Evolutionary conservation across 2,797 vertebrate species (phyloP).

Genomic region (Phyllotis vaccarum): DNA sequence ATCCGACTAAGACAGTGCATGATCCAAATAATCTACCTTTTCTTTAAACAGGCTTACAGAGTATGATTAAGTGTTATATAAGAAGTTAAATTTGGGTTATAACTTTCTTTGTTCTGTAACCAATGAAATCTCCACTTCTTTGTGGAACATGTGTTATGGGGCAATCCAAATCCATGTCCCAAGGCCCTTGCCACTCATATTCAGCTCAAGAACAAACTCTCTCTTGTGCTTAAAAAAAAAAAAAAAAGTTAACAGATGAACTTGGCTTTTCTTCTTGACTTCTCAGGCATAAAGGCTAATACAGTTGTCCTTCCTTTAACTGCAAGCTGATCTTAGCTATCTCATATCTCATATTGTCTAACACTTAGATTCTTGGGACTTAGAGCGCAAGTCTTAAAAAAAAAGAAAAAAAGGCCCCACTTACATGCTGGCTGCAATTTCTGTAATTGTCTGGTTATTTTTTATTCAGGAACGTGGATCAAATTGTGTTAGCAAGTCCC

Average conservation of each 20-base stretch:
- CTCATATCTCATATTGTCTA: constrained; percentile 23
- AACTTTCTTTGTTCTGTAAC: background rate
- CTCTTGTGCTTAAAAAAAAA: background rate
- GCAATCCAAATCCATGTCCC: background rate
- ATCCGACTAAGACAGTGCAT: background rate
- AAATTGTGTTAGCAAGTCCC: constrained; percentile 53
- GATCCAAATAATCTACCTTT: background rate
- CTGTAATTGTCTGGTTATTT: constrained; percentile 59
- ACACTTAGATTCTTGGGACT: constrained; percentile 41
- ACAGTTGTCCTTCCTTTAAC: background rate
- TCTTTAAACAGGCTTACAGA: background rate
- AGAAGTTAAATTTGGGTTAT: background rate
- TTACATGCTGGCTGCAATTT: constrained; percentile 39
- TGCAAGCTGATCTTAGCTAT: background rate
- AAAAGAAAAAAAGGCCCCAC: background rate
- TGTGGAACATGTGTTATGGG: too few species aligned
- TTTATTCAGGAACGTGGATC: constrained; percentile 62
- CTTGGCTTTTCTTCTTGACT: constrained; percentile 43
- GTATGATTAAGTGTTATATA: background rate
- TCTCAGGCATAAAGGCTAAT: background rate
- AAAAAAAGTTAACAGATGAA: constrained; percentile 25
- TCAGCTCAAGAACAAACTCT: background rate
- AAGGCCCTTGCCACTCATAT: background rate
- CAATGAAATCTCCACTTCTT: background rate
- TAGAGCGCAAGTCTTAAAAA: constrained; percentile 8